Evolutionary conservation across 1,140 invertebrate genomes (phyloP).

Genomic region (Apocrypta bakeri): DNA sequence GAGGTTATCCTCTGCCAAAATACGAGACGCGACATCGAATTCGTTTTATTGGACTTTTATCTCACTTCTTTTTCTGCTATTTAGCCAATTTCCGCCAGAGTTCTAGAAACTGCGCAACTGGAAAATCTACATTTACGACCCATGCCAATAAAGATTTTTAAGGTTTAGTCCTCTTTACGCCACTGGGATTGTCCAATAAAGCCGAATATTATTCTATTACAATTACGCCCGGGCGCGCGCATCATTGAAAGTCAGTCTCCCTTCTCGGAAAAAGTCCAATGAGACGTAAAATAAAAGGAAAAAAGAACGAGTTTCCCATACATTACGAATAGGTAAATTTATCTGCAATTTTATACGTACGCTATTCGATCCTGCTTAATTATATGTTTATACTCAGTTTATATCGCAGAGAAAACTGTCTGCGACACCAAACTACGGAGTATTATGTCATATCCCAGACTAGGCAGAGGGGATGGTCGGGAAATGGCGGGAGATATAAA

Average conservation of each 20-base stretch:
- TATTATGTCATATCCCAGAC: constrained; percentile 30
- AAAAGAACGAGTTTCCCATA: too few species aligned
- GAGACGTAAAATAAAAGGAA: too few species aligned
- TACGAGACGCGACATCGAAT: constrained; percentile 39
- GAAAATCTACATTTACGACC: constrained; percentile 43
- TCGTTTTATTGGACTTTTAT: constrained; percentile 49
- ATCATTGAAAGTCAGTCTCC: too few species aligned
- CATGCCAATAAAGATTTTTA: constrained; percentile 42
- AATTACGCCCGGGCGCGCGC: neutral
- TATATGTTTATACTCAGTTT: constrained; percentile 60
- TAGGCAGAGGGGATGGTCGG: constrained; percentile 24
- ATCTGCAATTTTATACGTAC: neutral
- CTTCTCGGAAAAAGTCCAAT: too few species aligned
- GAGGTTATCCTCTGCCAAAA: constrained; percentile 42
- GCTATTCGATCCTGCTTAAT: constrained; percentile 59
- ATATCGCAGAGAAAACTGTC: constrained; percentile 39
- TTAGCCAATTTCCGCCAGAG: constrained; percentile 46
- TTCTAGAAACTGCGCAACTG: constrained; percentile 16
- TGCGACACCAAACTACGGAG: neutral
- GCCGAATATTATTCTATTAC: neutral
- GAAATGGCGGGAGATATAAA: constrained; percentile 13
- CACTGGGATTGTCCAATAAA: neutral
- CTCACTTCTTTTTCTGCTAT: constrained; percentile 42
- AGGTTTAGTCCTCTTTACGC: neutral
- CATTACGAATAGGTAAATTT: too few species aligned